Percentiles rank a stretch among this genome's conserved stretches.
Evolutionary conservation across 2,113 vertebrate genomes (phyloP).

Genomic region (Poeciliopsis turrubarensis): DNA sequence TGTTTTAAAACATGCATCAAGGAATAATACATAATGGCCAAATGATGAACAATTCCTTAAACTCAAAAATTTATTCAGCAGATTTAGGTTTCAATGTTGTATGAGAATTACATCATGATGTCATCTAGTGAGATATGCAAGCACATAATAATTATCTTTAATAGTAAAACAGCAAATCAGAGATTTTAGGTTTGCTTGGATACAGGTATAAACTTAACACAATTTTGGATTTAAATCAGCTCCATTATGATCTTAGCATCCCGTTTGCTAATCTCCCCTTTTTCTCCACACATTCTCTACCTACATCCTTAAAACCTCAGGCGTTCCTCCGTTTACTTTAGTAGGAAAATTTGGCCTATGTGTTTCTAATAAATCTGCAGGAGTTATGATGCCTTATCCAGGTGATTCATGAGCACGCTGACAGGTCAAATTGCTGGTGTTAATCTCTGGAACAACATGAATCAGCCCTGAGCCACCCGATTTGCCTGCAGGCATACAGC

Average conservation of each 20-base stretch:
- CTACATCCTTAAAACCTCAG: conserved; percentile 36
- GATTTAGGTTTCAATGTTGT: too few species aligned
- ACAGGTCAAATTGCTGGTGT: conserved; percentile 83
- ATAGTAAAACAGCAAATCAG: background rate
- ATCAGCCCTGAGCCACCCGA: conserved; percentile 55
- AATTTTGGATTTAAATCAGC: conserved; percentile 1
- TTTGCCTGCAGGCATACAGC: conserved; percentile 52
- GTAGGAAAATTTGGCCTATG: conserved; percentile 75
- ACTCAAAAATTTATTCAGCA: too few species aligned
- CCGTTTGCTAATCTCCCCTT: conserved; percentile 15
- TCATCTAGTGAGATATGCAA: too few species aligned
- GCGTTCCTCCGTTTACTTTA: conserved; percentile 62
- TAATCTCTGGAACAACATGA: conserved; percentile 82
- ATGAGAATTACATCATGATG: too few species aligned
- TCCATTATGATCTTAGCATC: conserved; percentile 21
- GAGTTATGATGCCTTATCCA: conserved; percentile 79
- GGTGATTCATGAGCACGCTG: conserved; percentile 81
- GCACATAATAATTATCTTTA: background rate
- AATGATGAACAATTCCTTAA: too few species aligned
- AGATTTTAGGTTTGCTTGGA: background rate
- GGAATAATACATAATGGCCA: too few species aligned
- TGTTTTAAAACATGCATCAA: too few species aligned
- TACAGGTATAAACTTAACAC: background rate
- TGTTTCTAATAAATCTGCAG: conserved; percentile 81
- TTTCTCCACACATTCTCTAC: conserved; percentile 49